Evolutionary conservation across 2,888 invertebrate genomes (phyloP).

Genomic region (Brachypterus glaber): DNA sequence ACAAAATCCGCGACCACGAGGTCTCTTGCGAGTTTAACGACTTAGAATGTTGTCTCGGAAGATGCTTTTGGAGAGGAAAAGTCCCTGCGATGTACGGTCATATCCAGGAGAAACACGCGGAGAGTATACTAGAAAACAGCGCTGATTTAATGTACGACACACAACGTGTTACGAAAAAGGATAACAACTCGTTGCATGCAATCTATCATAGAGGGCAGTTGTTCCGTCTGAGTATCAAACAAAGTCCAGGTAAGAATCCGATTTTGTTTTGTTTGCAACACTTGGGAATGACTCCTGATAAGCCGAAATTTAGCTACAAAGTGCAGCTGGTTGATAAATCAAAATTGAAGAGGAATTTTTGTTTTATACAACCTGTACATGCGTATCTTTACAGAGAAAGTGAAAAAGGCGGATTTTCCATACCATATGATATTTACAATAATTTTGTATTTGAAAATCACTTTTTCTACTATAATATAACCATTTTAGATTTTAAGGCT

Average conservation of each 20-base stretch:
- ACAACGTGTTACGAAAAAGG: slow-evolving; percentile 14
- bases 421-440: slow-evolving; percentile 19
- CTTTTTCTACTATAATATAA: slow-evolving; percentile 18
- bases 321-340: no score
- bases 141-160: slow-evolving; percentile 13
- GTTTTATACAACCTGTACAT: slow-evolving; percentile 17
- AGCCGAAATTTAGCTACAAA: slow-evolving; percentile 16
- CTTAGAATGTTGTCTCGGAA: slow-evolving; percentile 10
- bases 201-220: slow-evolving; percentile 20
- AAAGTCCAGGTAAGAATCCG: slow-evolving; percentile 2
- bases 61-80: slow-evolving; percentile 19
- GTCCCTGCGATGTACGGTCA: slow-evolving; percentile 17
- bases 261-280: slow-evolving; percentile 19
- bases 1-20: slow-evolving; percentile 21
- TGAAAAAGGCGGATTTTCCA: slow-evolving; percentile 10
- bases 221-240: slow-evolving; percentile 19
- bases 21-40: slow-evolving; percentile 18
- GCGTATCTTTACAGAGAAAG: slow-evolving; percentile 10
- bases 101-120: slow-evolving; percentile 14
- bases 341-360: no score
- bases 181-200: slow-evolving; percentile 11
- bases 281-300: slow-evolving; percentile 10
- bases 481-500: slow-evolving; percentile 11
- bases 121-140: slow-evolving; percentile 13
- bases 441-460: slow-evolving; percentile 14